These are phyloP conservation scores for Odontomyia ornata DNA, from an alignment of 2,888 invertebrate species.

Conservation along the genomic window DNA sequence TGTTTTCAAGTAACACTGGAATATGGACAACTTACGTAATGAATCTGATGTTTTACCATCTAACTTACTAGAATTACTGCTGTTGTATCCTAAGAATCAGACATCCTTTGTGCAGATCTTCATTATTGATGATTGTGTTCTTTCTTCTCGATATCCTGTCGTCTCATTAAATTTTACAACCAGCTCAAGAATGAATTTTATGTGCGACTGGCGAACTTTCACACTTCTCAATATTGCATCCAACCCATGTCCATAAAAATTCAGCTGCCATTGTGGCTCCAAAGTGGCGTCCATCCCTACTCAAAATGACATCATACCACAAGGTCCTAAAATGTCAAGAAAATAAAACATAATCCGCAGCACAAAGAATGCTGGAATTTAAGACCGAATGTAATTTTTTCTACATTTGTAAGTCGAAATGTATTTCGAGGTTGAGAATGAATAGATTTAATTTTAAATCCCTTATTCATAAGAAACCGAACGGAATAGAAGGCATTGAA, in stretches of 20 bases:
- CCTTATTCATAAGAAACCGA: slow-evolving; percentile 21
- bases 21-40: neutral
- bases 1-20: no score
- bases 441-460: slow-evolving; percentile 17
- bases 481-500: neutral
- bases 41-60: no score
- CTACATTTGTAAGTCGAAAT: neutral
- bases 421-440: neutral
- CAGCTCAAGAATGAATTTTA: no score
- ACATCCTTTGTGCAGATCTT: no score
- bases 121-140: no score
- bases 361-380: neutral
- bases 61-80: no score
- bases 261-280: neutral
- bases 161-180: neutral
- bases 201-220: no score
- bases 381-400: neutral
- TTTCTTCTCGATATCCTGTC: no score
- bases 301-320: neutral
- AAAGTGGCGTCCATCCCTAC: slow-evolving; percentile 25
- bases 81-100: no score
- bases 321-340: neutral
- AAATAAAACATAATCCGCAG: neutral
- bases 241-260: slow-evolving; percentile 4
- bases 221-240: neutral